Base-by-base conservation (phyloP, 37 sponge, comb jelly and placozoan genomes). In the Petrosia ficiformis region DNA sequence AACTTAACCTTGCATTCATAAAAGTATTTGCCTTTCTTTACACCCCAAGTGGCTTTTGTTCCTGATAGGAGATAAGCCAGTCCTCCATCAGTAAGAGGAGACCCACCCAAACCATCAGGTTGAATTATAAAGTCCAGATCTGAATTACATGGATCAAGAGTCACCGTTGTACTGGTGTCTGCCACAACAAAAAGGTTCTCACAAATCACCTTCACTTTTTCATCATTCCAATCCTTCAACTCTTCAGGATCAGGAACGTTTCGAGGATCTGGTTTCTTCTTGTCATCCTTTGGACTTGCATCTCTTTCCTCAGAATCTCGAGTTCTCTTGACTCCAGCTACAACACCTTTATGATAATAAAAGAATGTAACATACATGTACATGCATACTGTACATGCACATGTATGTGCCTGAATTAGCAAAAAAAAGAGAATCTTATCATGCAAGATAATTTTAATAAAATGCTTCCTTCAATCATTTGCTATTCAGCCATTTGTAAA, bases 61-160 rank as follows among this genome's bases (percentile, higher is more conserved):
- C 92, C 85, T 19, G 90, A 90, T 94, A 94, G 89, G 68, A 95
- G 67, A 67, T 79, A 77, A 0, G 77, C 77, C 37, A 95, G 81
- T 22, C 90, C 90, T 39, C 77, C 79, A 33, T 83, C 73, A 0
- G 72, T 75, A 44, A 79, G 63, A 10, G 75, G 78, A 82, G 67
- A 74, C 59, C 90, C 89, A 57, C 84, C 78, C 0, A 92, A 66
- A 22, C 96, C 96, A 78, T 95, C 90, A 21, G 32, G 16, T 14
- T 52, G 10, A 16, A 95, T 87, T 31, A 77, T 73, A 67, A 95
- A 92, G 68, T 93, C 74, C 16, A 95, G 81, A 61, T 89, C 91
- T 1, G 89, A 92, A 58, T 88, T 44, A 89, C 90, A 84, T 44
- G 44, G 79, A 83, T 92, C 84, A 35, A 92, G 74, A 0, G 77